Evolutionary conservation across 2,888 invertebrate genomes (phyloP).

Genomic region (Eilema sororculum): DNA sequence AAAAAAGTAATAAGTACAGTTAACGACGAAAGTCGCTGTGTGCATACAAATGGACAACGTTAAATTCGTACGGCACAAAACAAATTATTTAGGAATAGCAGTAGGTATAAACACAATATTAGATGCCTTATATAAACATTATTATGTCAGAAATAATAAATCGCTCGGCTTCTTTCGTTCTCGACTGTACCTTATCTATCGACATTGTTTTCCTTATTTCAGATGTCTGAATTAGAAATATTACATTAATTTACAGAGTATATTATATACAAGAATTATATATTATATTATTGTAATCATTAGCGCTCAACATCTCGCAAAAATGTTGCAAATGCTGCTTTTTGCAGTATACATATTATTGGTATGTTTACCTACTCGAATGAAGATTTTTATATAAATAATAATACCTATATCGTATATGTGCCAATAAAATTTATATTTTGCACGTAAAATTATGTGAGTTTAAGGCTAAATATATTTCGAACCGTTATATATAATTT

Average conservation of each 20-base stretch:
- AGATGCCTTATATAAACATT: not conserved
- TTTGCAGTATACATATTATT: slow-evolving; percentile 18
- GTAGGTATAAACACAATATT: no score
- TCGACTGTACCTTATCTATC: slow-evolving; percentile 1
- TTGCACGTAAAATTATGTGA: slow-evolving; percentile 35
- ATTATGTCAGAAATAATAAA: not conserved
- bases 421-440: slow-evolving; percentile 45
- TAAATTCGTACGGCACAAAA: not conserved
- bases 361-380: slow-evolving; percentile 20
- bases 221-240: not conserved
- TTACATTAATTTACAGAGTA: not conserved
- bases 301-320: not conserved
- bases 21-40: not conserved
- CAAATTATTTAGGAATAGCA: no score
- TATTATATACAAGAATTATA: slow-evolving; percentile 34
- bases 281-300: slow-evolving; percentile 30
- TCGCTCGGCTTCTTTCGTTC: not conserved
- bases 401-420: slow-evolving; percentile 24
- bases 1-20: not conserved
- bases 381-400: not conserved
- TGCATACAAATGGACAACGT: not conserved
- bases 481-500: not conserved
- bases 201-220: not conserved
- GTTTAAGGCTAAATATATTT: not conserved
- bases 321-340: not conserved